Base-by-base conservation (phyloP, 2,888 invertebrate genomes). In the Diplazon laetatorius region DNA sequence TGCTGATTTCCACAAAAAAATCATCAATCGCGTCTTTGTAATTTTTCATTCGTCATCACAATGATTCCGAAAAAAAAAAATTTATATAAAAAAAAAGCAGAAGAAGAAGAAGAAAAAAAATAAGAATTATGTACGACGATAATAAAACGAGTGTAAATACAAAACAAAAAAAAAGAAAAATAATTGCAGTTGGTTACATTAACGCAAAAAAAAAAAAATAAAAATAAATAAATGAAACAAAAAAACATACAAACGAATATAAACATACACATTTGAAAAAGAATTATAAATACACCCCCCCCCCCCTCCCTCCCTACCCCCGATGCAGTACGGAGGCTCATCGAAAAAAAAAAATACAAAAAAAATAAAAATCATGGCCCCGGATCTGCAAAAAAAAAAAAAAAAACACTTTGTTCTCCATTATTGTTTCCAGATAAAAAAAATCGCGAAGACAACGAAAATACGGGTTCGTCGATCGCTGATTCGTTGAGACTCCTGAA, bases 81-180 rank as follows among this genome's bases (percentile, higher is more conserved):
- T n/a, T 71, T 66, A 35, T 72, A 42, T 57, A 57, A 60, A 59
- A 50, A 62, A 39, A 71, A 66, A 68, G 66, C 65, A n/a, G 22
- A 74, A 8, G 48, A 78, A 79, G 57, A 70, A 74, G 74, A 76
- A 68, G 66, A 70, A n/a, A 30, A 74, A 8, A 55, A 78, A 79
- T 62, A 70, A 74, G 74, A 76, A 79, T 84, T 86, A 82, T 87
- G 87, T 87, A 88, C 83, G 82, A 84, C 84, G 84, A 85, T 88
- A 86, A 89, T 88, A 88, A 88, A 89, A 76, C 82, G 86, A 82
- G 85, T 85, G n/a, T 84, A 87, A 84, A 87, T 85, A 86, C 73
- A 68, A 4, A 60, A 22, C n/a, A n/a, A n/a, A n/a, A n/a, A n/a
- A n/a, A n/a, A n/a, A n/a, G n/a, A n/a, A n/a, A 48, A 42, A 48